Base-by-base conservation (phyloP, 2,888 invertebrate species). In the Eupithecia subumbrata region DNA sequence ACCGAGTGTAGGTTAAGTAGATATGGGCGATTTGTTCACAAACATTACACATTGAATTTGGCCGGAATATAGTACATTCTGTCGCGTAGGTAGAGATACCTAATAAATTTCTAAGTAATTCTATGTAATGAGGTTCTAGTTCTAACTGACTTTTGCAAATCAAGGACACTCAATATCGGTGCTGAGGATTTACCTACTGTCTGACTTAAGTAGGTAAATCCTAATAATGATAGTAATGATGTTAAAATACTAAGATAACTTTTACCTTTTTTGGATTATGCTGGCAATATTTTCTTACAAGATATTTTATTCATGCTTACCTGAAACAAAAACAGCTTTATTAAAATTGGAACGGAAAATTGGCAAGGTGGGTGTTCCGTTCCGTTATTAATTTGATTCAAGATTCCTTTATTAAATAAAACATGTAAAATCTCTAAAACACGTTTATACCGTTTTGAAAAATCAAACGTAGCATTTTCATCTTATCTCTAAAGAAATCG, bases 401-500 rank as follows among this genome's bases (percentile, higher is more conserved):
- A 60, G 25, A 14, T 45, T 48, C 66, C 40, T 22, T 64, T 69
- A 68, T 56, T 18, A 22, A 64, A 63, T 30, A 63, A 18, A 34
- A 64, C 30, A 34, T 64, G 16, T 22, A 52, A n/a, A n/a, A n/a
- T n/a, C n/a, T n/a, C n/a, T n/a, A n/a, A n/a, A 52, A 16, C 18
- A 48, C 52, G n/a, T 4, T 9, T 11, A 11, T 56, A 22, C 52
- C 64, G 45, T 71, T 71, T 71, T 71, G 34, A 43, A 76, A 76
- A 76, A 73, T 69, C 66, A 43, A 76, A 77, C 63, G 52, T 5
- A 34, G 18, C 34, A 70, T 74, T 76, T 78, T 73, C 72, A 66
- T 70, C 69, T 48, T 74, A 75, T 77, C 75, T 68, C 9, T 25
- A 63, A 69, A 74, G 73, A 75, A 79, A 76, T 75, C 68, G 69